Evolutionary conservation across 2,888 invertebrate species (phyloP), one percentile per base, ranked within the genome.

Genomic region (Acleris literana): DNA sequence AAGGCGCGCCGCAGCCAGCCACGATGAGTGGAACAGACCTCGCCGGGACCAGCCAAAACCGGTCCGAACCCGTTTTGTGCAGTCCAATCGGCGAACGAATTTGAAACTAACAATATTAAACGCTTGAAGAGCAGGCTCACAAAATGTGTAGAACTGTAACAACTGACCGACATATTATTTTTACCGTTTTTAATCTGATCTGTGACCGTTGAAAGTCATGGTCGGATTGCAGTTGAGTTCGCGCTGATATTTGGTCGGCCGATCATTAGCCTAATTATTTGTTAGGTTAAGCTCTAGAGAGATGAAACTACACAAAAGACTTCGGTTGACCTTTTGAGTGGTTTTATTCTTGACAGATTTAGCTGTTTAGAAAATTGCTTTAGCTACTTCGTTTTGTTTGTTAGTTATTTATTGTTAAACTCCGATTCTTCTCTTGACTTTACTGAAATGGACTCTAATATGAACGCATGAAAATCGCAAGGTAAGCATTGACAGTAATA

Each of bases 1-100:
- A 88, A 84, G 65, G 90, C 88, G 4, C 85, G 90, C n/a, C 77
- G 88, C 51, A 84, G 80, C 52, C 76, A 79, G 7, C 86, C 72
- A 52, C 88, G 87, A 78, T 88, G 84, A 89, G n/a, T 52, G 16
- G 9, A 33, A 18, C 18, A 25, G 18, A 17, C 25, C 18, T 7
- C 51, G 22, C 54, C 7, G 5, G 13, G 4, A 54, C 54, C 54
- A 33, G 9, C 17, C 7, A 39, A 18, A 46, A 44, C 17, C 29
- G 44, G 57, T 17, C n/a, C 11, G 18, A 57, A n/a, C 57, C 57
- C 22, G 57, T 54, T 20, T 54, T 17, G 17, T 25, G 13, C 9
- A 44, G 46, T 57, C 16, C 11, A 16, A n/a, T n/a, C 25, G 39
- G 39, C 39, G 13, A 39, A 39, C 39, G 11, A 39, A 39, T 13